These are phyloP conservation scores for Quadroppia sp. DNA, from an alignment of 2,888 invertebrate species.

Conservation along the genomic window DNA sequence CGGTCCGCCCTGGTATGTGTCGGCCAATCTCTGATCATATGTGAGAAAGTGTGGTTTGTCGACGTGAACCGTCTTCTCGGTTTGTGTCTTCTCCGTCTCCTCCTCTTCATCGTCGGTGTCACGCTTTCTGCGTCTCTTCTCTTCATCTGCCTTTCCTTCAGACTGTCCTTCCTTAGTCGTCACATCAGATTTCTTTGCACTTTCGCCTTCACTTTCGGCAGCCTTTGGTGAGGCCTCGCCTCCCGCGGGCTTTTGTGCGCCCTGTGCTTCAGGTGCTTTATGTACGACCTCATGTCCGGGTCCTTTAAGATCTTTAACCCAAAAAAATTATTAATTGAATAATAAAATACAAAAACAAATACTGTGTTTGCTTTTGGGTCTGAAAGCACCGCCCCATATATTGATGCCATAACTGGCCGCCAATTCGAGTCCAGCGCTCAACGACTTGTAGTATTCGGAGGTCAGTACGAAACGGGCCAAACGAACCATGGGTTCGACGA, in stretches of 20 bases:
- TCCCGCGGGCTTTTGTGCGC: too few species aligned
- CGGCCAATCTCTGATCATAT: neutral
- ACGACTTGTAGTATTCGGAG: neutral
- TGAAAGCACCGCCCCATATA: slow-evolving; percentile 26
- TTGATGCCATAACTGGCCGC: slow-evolving; percentile 11
- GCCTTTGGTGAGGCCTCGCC: neutral
- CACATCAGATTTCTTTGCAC: neutral
- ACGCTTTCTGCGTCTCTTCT: neutral
- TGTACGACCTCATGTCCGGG: neutral
- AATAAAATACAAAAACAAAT: too few species aligned
- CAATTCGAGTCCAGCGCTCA: neutral
- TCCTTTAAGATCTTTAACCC: neutral
- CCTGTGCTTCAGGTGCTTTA: too few species aligned
- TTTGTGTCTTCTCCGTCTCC: neutral
- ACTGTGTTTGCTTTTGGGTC: neutral
- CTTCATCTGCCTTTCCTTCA: neutral
- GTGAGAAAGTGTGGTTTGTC: neutral
- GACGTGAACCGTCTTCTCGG: neutral
- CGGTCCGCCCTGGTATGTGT: slow-evolving; percentile 16
- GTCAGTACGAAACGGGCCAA: neutral
- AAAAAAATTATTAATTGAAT: neutral
- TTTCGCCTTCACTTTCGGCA: neutral
- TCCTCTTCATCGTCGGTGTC: too few species aligned
- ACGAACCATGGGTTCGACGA: neutral
- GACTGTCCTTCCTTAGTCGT: neutral